A percentile compares a stretch with the other conserved stretches of the same genome.
These are phyloP conservation scores for Torymus auratus DNA, from an alignment of 2,888 invertebrate genomes.

Conservation along the genomic window DNA sequence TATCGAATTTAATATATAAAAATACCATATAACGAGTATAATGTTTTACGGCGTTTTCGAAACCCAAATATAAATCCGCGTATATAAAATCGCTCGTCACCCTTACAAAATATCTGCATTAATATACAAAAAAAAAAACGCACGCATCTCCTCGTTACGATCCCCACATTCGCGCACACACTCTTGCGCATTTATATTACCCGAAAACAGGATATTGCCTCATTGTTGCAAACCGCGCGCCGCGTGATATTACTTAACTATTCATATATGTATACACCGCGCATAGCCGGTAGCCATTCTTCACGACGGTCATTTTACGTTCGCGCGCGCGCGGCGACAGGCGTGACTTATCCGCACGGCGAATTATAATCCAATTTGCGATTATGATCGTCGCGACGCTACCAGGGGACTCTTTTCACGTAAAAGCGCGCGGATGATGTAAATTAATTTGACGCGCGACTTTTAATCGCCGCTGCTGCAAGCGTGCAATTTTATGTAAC, in stretches of 20 bases:
- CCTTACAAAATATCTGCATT: too few relatives aligned
- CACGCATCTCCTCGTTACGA: too few relatives aligned
- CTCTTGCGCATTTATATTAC: not conserved
- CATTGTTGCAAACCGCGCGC: too few relatives aligned
- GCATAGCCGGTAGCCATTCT: slow-evolving; percentile 12
- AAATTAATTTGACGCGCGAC: too few relatives aligned
- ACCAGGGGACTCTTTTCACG: too few relatives aligned
- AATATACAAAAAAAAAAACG: too few relatives aligned
- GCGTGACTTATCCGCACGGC: slow-evolving; percentile 74
- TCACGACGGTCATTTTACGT: slow-evolving; percentile 38
- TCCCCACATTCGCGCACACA: too few relatives aligned
- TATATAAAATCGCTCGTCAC: not conserved
- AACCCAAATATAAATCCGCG: too few relatives aligned
- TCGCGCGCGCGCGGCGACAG: slow-evolving; percentile 66
- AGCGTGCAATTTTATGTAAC: slow-evolving; percentile 28
- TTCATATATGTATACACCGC: not conserved
- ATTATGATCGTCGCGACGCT: slow-evolving; percentile 67
- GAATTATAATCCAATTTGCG: slow-evolving; percentile 77
- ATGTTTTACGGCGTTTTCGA: too few relatives aligned
- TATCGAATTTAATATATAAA: too few relatives aligned
- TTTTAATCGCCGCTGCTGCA: slow-evolving; percentile 5
- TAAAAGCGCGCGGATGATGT: too few relatives aligned
- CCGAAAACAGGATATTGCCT: not conserved
- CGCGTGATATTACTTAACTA: not conserved
- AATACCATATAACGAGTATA: too few relatives aligned